A percentile compares a stretch with the other conserved stretches of the same genome.
Evolutionary conservation across 1,140 invertebrate genomes (phyloP).

Genomic region (Leptinotarsa defecta): DNA sequence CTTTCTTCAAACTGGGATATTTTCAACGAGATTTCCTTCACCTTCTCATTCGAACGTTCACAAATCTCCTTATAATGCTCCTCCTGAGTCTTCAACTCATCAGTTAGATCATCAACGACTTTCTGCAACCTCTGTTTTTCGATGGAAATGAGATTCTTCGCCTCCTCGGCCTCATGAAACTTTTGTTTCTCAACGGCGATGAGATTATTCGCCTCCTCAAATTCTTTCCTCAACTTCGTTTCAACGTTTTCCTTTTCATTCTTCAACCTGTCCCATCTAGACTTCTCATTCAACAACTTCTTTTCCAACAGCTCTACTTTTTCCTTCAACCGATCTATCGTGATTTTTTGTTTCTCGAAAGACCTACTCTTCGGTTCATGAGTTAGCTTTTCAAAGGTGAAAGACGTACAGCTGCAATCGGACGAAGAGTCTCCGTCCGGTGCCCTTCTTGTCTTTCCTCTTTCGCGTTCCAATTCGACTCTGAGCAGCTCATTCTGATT

Average conservation of each 20-base stretch:
- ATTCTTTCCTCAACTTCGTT: background rate
- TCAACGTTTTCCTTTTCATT: background rate
- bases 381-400: background rate
- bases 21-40: conserved; percentile 14
- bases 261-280: conserved; percentile 16
- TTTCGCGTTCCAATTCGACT: background rate
- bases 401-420: conserved; percentile 2
- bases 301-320: conserved; percentile 28
- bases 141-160: background rate
- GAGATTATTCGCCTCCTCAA: background rate
- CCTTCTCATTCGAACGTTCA: background rate
- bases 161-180: background rate
- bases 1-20: conserved; percentile 5
- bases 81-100: background rate
- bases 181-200: background rate
- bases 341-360: conserved; percentile 32
- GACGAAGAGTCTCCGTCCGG: background rate
- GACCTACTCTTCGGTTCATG: conserved; percentile 5
- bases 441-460: background rate
- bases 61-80: conserved; percentile 1
- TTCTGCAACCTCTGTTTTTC: conserved; percentile 10
- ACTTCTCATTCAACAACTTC: conserved; percentile 18
- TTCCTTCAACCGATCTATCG: conserved; percentile 31
- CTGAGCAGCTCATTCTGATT: conserved; percentile 2
- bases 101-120: background rate